Evolutionary conservation across 2,888 invertebrate genomes (phyloP).

Genomic region (Trichacis sp.): DNA sequence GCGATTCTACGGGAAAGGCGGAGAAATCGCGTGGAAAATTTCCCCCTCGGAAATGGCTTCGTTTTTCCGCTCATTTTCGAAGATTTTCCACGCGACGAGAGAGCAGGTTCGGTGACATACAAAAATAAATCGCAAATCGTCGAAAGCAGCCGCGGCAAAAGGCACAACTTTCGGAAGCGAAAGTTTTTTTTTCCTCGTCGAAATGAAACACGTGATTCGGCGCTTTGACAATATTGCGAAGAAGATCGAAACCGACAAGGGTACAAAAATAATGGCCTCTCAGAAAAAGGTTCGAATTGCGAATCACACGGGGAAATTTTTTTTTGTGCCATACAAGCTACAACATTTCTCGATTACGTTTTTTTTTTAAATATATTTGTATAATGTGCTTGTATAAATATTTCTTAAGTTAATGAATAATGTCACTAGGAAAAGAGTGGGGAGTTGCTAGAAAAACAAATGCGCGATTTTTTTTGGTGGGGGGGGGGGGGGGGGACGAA

Average conservation of each 20-base stretch:
- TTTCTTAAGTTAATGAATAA: constrained; percentile 26
- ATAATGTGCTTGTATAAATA: constrained; percentile 21
- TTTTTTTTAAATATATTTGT: constrained; percentile 14
- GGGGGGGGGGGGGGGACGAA: constrained; percentile 1
- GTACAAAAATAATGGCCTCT: constrained; percentile 30
- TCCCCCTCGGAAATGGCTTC: background rate
- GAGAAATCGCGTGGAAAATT: constrained; percentile 8
- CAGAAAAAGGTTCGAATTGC: background rate
- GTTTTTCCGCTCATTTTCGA: background rate
- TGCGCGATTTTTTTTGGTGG: constrained; percentile 2
- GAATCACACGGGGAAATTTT: background rate
- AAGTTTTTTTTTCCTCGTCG: constrained; percentile 40
- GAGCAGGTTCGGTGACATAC: constrained; percentile 39
- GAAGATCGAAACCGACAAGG: constrained; percentile 31
- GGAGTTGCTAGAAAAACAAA: background rate
- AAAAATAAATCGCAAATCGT: constrained; percentile 60
- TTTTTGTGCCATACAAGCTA: background rate
- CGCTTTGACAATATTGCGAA: constrained; percentile 33
- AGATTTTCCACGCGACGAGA: background rate
- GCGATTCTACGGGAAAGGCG: constrained; percentile 18
- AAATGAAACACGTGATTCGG: constrained; percentile 25
- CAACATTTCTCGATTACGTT: background rate
- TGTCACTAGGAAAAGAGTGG: constrained; percentile 6
- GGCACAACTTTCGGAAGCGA: constrained; percentile 63
- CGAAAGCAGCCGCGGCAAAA: constrained; percentile 64